Conservation (phyloP, 2,888 invertebrate species). For the Elmis aenea region DNA sequence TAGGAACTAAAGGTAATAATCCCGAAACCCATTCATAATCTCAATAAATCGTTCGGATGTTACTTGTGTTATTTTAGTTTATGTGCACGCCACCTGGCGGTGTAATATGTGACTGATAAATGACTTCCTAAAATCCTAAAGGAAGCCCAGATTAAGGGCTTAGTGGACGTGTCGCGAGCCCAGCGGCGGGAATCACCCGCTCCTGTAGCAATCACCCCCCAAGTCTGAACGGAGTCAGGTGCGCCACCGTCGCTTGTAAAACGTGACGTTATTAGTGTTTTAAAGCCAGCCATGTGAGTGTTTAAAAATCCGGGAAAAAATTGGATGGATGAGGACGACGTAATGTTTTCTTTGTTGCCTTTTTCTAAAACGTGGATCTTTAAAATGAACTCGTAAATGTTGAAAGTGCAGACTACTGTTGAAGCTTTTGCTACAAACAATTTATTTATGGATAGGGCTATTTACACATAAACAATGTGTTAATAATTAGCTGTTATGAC, state of each 20-base stretch:
- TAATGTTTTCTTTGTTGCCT: slow-evolving; percentile 5
- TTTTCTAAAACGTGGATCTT: neutral
- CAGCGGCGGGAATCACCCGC: slow-evolving; percentile 34
- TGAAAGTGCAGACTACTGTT: too few species aligned
- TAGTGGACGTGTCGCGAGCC: slow-evolving; percentile 43
- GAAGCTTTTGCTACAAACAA: too few species aligned
- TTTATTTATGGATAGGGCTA: too few species aligned
- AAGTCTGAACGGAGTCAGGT: slow-evolving; percentile 35
- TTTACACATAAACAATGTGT: too few species aligned
- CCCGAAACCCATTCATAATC: slow-evolving; percentile 3
- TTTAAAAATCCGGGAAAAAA: slow-evolving; percentile 32
- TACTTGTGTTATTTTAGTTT: slow-evolving; percentile 30
- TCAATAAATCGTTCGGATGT: too few species aligned
- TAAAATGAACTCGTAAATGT: too few species aligned
- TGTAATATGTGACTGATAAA: slow-evolving; percentile 44
- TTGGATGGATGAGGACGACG: slow-evolving; percentile 12
- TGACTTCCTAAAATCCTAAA: slow-evolving; percentile 47
- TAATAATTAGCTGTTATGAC: too few species aligned
- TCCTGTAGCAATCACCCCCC: slow-evolving; percentile 20
- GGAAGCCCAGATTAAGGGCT: slow-evolving; percentile 47
- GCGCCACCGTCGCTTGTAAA: slow-evolving; percentile 33
- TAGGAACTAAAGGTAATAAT: too few species aligned
- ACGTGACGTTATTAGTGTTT: slow-evolving; percentile 41
- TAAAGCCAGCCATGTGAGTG: slow-evolving; percentile 32
- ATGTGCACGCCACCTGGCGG: slow-evolving; percentile 44